phyloP scores from a whole-genome alignment of 2,888 invertebrate species.

The Xylota segnis region DNA sequence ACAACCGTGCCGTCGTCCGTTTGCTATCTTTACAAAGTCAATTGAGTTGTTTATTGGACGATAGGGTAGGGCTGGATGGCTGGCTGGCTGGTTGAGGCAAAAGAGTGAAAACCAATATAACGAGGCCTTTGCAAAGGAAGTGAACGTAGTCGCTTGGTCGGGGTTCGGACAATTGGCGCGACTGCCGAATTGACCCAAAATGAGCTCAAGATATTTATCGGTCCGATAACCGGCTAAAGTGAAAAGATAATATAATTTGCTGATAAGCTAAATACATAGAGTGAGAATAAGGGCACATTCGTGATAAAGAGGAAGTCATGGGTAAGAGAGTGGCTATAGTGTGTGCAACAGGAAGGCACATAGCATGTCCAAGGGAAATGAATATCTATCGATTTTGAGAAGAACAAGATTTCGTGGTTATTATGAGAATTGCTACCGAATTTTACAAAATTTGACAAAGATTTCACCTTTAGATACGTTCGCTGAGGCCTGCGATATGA shows the following conservation, averaged over 20 bases:
- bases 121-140: conserved; percentile 1
- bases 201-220: conserved; percentile 55
- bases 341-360: conserved; percentile 4
- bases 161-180: conserved; percentile 48
- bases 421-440: neutral
- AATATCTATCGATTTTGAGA: neutral
- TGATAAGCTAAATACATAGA: conserved; percentile 36
- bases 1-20: conserved; percentile 32
- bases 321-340: conserved; percentile 2
- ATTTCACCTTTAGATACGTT: no score
- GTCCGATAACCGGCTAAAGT: conserved; percentile 46
- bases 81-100: no score
- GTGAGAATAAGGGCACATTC: conserved; percentile 31
- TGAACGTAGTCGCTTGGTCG: conserved; percentile 4
- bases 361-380: neutral
- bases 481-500: no score
- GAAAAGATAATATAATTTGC: conserved; percentile 55
- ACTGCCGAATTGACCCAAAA: conserved; percentile 63
- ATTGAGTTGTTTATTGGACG: conserved; percentile 70
- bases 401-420: no score
- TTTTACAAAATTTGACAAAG: no score
- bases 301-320: conserved; percentile 14
- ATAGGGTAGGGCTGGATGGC: conserved; percentile 44
- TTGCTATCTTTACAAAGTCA: conserved; percentile 55
- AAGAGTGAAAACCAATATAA: conserved; percentile 1